A percentile compares a stretch with the other conserved stretches of the same genome.
Evolutionary conservation across 2,113 vertebrate genomes (phyloP).

Genomic region (Ictidomys tridecemlineatus): DNA sequence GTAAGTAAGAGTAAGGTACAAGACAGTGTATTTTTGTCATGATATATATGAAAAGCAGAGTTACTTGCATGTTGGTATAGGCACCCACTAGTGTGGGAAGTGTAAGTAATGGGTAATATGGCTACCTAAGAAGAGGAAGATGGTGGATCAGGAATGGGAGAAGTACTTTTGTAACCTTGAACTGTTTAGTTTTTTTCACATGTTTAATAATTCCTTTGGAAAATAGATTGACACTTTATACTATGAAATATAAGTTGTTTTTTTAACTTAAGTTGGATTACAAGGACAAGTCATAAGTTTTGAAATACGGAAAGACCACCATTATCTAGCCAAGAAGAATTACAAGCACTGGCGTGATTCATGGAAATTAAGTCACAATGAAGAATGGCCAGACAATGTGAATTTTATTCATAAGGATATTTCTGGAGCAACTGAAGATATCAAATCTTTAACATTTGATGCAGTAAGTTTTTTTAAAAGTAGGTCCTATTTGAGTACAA

Average conservation of each 20-base stretch:
- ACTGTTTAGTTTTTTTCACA: slow-evolving; percentile 41
- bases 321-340: slow-evolving; percentile 90
- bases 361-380: slow-evolving; percentile 88
- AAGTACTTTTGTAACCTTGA: slow-evolving; percentile 16
- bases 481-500: slow-evolving; percentile 5
- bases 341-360: slow-evolving; percentile 91
- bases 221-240: slow-evolving; percentile 44
- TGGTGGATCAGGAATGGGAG: neutral
- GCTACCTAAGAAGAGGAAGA: neutral
- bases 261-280: slow-evolving; percentile 90
- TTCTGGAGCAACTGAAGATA: slow-evolving; percentile 85
- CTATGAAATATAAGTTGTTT: slow-evolving; percentile 28
- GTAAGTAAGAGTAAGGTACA: slow-evolving; percentile 9
- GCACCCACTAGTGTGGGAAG: neutral
- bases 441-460: slow-evolving; percentile 89
- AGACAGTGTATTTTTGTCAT: neutral
- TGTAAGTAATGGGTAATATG: neutral
- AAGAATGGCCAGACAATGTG: slow-evolving; percentile 95
- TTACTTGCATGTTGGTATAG: neutral
- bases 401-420: slow-evolving; percentile 92
- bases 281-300: slow-evolving; percentile 93
- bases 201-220: neutral
- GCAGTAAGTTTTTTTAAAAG: slow-evolving; percentile 88
- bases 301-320: slow-evolving; percentile 93
- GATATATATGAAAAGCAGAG: neutral